A percentile compares a stretch with the other conserved stretches of the same genome.
These are phyloP conservation scores for Ormyrus thymus DNA, from an alignment of 2,888 invertebrate genomes.

Conservation along the genomic window DNA sequence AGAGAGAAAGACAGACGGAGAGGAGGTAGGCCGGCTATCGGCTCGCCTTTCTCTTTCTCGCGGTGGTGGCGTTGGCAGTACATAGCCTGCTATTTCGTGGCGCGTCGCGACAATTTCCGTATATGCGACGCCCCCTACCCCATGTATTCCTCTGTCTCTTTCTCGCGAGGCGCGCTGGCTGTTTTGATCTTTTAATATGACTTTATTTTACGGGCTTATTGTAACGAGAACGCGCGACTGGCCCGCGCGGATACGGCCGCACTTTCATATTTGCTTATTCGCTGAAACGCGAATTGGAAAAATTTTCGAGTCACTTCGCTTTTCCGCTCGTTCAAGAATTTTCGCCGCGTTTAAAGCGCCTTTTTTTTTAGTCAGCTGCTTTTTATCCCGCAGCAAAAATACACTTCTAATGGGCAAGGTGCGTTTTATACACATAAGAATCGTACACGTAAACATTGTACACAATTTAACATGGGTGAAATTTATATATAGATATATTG, in stretches of 20 bases:
- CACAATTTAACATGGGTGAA: no score
- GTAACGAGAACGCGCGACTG: slow-evolving; percentile 13
- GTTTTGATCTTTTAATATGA: slow-evolving; percentile 56
- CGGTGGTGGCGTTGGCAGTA: neutral
- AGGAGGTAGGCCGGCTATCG: slow-evolving; percentile 9
- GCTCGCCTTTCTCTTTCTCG: slow-evolving; percentile 17
- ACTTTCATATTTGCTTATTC: slow-evolving; percentile 49
- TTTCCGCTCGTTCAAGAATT: no score
- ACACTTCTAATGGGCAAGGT: no score
- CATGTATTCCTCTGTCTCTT: neutral
- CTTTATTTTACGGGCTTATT: slow-evolving; percentile 53
- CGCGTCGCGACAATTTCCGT: slow-evolving; percentile 15
- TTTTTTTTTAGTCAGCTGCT: no score
- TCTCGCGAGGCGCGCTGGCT: neutral
- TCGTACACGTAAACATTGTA: no score
- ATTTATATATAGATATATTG: no score
- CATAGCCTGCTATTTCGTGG: slow-evolving; percentile 7
- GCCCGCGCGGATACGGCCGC: neutral
- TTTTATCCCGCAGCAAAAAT: no score
- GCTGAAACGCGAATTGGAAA: slow-evolving; percentile 19
- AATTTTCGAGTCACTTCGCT: slow-evolving; percentile 12
- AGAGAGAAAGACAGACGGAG: neutral
- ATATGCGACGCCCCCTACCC: slow-evolving; percentile 15
- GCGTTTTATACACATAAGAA: no score
- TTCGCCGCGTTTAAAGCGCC: no score